Evolutionary conservation across 2,888 invertebrate species (phyloP).

Genomic region (Amorpha juglandis): DNA sequence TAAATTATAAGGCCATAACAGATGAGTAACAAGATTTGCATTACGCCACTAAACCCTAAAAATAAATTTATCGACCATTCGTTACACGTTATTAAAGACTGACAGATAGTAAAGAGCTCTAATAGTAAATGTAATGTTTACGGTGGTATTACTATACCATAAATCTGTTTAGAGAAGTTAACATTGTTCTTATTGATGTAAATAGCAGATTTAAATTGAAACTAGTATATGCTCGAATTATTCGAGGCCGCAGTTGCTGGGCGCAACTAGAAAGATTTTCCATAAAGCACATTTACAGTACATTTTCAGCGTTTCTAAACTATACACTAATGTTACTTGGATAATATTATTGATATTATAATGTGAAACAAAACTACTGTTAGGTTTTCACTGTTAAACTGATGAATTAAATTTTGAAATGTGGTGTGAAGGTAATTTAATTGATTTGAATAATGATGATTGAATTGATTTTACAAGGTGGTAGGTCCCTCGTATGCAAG

Average conservation of each 20-base stretch:
- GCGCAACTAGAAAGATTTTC: neutral
- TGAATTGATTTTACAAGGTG: too few species aligned
- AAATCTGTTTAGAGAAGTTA: neutral
- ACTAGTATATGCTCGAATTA: neutral
- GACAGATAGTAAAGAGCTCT: slow-evolving; percentile 4
- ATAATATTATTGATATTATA: too few species aligned
- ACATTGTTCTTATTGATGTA: neutral
- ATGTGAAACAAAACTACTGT: too few species aligned
- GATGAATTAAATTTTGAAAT: too few species aligned
- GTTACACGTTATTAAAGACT: slow-evolving; percentile 1
- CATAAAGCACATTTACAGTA: neutral
- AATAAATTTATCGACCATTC: slow-evolving; percentile 23
- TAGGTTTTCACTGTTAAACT: too few species aligned
- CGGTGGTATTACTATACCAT: neutral
- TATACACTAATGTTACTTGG: too few species aligned
- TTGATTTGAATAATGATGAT: too few species aligned
- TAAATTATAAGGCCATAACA: neutral
- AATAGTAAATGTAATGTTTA: slow-evolving; percentile 19
- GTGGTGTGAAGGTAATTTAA: too few species aligned
- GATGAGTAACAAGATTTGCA: neutral
- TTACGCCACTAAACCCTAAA: neutral
- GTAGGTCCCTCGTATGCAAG: too few species aligned
- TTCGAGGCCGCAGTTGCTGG: neutral
- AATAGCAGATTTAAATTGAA: neutral
- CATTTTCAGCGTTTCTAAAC: neutral